phyloP scores from a whole-genome alignment of 2,797 vertebrate genomes.

The Aphelocoma californica region DNA sequence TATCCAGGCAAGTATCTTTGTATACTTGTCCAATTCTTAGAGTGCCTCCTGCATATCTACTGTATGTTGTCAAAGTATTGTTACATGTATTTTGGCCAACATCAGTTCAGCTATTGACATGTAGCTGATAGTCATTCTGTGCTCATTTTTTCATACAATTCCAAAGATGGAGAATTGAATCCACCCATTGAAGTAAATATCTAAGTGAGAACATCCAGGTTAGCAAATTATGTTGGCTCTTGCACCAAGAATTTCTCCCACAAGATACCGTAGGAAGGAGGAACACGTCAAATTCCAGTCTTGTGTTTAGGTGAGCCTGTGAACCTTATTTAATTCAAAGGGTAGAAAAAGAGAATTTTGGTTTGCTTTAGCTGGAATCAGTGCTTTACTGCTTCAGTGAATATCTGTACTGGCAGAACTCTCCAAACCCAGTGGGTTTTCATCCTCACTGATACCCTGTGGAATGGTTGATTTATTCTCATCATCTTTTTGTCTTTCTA shows the following conservation, averaged over 20 bases:
- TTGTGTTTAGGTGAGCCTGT: neutral
- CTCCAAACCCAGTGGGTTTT: slow-evolving; percentile 37
- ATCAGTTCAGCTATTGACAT: neutral
- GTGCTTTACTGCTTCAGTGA: neutral
- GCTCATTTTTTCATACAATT: neutral
- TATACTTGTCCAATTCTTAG: neutral
- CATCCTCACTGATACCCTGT: neutral
- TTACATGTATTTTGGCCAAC: neutral
- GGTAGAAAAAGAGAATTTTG: neutral
- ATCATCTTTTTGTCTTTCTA: slow-evolving; percentile 28
- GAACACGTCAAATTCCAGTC: neutral
- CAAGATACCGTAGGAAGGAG: neutral
- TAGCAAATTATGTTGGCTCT: neutral
- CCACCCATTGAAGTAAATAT: neutral
- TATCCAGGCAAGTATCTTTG: neutral
- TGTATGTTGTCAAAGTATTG: neutral
- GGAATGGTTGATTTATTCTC: slow-evolving; percentile 45
- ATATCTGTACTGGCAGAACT: neutral
- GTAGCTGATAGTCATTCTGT: neutral
- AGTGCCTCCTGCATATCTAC: neutral
- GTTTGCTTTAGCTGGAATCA: neutral
- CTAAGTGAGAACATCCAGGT: neutral
- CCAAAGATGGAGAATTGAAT: neutral
- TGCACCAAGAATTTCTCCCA: neutral
- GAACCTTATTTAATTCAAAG: neutral